These are phyloP conservation scores for Lottia gigantea DNA, from an alignment of 2,888 invertebrate species.

Conservation along the genomic window DNA sequence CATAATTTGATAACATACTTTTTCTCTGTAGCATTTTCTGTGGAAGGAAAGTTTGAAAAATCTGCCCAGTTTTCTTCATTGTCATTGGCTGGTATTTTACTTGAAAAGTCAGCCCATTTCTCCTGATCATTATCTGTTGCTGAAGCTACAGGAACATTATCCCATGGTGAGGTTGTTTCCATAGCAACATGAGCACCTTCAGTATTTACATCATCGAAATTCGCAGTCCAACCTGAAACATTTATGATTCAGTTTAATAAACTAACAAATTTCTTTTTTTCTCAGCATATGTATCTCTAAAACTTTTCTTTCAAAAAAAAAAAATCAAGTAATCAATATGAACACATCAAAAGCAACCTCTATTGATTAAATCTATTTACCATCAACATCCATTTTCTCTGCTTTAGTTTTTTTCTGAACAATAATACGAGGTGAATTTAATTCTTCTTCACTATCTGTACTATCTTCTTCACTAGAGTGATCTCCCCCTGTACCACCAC, in stretches of 20 bases:
- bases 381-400: slow-evolving; percentile 64
- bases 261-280: too few relatives aligned
- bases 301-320: neutral
- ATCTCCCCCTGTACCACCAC: slow-evolving; percentile 33
- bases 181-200: slow-evolving; percentile 62
- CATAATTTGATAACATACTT: slow-evolving; percentile 14
- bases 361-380: slow-evolving; percentile 45
- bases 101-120: slow-evolving; percentile 61
- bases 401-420: slow-evolving; percentile 43
- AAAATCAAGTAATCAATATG: neutral
- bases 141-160: slow-evolving; percentile 35
- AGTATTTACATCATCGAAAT: slow-evolving; percentile 54
- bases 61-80: slow-evolving; percentile 44
- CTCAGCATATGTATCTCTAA: neutral
- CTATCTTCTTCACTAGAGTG: slow-evolving; percentile 52
- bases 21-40: neutral
- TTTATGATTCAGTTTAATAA: neutral
- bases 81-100: slow-evolving; percentile 27
- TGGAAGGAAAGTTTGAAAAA: slow-evolving; percentile 26
- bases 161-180: slow-evolving; percentile 68
- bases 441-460: slow-evolving; percentile 67
- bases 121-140: slow-evolving; percentile 33
- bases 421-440: slow-evolving; percentile 62
- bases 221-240: slow-evolving; percentile 47
- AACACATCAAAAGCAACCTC: neutral